A percentile compares a stretch with the other conserved stretches of the same genome.
These are phyloP conservation scores for Propsilocerus akamusi DNA, from an alignment of 1,140 invertebrate species.

Conservation along the genomic window DNA sequence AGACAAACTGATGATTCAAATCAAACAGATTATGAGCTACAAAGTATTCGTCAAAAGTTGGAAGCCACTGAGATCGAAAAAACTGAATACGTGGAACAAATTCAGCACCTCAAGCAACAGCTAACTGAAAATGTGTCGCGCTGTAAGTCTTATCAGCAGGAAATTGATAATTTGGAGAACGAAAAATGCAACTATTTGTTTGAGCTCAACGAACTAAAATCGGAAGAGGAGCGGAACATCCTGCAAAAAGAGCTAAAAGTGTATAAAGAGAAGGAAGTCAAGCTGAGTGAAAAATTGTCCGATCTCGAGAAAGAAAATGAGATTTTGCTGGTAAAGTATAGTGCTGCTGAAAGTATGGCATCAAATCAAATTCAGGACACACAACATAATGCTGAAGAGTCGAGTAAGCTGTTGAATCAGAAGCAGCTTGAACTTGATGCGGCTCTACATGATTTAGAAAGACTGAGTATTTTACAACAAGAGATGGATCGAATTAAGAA, in stretches of 20 bases:
- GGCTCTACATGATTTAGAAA: neutral
- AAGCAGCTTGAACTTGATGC: neutral
- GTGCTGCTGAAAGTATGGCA: conserved; percentile 7
- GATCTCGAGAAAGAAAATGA: conserved; percentile 20
- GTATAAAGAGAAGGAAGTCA: conserved; percentile 19
- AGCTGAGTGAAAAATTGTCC: conserved; percentile 21
- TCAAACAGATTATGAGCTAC: conserved; percentile 13
- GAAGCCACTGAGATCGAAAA: conserved; percentile 9
- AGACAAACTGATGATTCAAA: conserved; percentile 14
- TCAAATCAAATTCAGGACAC: neutral
- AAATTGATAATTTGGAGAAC: conserved; percentile 11
- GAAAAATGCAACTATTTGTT: conserved; percentile 16
- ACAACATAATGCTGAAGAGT: neutral
- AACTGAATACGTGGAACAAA: conserved; percentile 12
- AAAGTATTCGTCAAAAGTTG: neutral
- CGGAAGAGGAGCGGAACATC: conserved; percentile 25
- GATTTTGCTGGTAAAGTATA: conserved; percentile 22
- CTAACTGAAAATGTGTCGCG: neutral
- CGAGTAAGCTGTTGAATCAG: neutral
- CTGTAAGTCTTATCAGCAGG: neutral
- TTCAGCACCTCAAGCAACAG: conserved; percentile 3
- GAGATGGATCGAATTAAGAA: conserved; percentile 8
- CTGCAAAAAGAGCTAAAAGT: conserved; percentile 17
- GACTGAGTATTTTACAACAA: conserved; percentile 7
- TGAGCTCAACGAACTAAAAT: conserved; percentile 23